Evolutionary conservation across 2,888 invertebrate species (phyloP).

Genomic region (Xestia c-nigrum): DNA sequence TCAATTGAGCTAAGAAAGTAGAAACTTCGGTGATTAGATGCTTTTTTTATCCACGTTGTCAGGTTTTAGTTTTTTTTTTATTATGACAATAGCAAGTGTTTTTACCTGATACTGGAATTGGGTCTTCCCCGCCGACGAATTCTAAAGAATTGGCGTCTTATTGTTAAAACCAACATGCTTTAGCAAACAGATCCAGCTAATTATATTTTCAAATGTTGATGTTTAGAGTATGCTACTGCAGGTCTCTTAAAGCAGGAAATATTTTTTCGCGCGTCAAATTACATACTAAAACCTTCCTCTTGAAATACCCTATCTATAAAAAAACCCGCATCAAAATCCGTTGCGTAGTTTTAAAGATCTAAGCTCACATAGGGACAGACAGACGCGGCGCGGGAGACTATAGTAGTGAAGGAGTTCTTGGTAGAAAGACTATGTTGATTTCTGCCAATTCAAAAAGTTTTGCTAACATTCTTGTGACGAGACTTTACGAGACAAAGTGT

Average conservation of each 20-base stretch:
- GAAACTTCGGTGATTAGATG: conserved; percentile 5
- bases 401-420: no score
- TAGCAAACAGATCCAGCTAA: not conserved
- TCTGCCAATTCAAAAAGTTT: not conserved
- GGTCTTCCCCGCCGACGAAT: conserved; percentile 19
- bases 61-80: not conserved
- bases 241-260: no score
- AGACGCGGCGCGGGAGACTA: no score
- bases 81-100: conserved; percentile 24
- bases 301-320: no score
- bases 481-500: not conserved
- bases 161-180: conserved; percentile 15
- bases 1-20: conserved; percentile 25
- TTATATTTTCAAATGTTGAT: conserved; percentile 8
- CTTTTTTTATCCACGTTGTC: conserved; percentile 8
- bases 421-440: not conserved
- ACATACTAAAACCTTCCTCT: no score
- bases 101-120: conserved; percentile 26
- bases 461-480: not conserved
- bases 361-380: no score
- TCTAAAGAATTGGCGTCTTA: not conserved
- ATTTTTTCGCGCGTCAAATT: no score
- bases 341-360: no score
- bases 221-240: not conserved
- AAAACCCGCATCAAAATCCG: no score